phyloP scores from a whole-genome alignment of 2,797 vertebrate species.

The Labeo calbasu region DNA sequence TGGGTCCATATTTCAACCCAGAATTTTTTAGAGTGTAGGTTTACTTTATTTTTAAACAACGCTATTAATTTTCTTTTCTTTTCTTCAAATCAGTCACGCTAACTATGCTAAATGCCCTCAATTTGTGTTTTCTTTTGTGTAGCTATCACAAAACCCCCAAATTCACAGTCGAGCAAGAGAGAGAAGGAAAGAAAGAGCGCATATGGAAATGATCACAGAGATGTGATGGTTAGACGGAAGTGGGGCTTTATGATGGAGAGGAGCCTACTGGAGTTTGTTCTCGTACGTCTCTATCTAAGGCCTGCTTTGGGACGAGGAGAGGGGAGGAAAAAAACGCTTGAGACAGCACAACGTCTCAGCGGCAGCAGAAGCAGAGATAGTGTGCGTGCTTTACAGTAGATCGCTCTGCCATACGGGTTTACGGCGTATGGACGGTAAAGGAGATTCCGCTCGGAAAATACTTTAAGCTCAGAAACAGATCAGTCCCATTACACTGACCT shows the following conservation, averaged over 20 bases:
- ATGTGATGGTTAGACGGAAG: constrained; percentile 59
- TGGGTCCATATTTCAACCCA: no score
- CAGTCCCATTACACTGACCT: constrained; percentile 32
- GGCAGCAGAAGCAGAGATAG: constrained; percentile 18
- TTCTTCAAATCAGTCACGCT: background rate
- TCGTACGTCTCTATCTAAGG: constrained; percentile 21
- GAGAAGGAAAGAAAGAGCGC: constrained; percentile 7
- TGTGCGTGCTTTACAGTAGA: constrained; percentile 37
- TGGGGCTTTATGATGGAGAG: constrained; percentile 55
- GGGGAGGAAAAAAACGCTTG: constrained; percentile 28
- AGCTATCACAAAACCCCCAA: background rate
- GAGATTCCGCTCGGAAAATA: constrained; percentile 28
- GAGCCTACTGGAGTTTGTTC: constrained; percentile 40
- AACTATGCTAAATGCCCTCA: background rate
- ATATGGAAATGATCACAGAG: constrained; percentile 63
- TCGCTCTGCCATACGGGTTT: constrained; percentile 11
- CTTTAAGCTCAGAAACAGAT: constrained; percentile 47
- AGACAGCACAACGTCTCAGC: constrained; percentile 31
- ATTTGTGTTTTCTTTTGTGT: constrained; percentile 2
- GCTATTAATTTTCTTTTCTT: background rate
- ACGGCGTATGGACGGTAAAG: constrained; percentile 1
- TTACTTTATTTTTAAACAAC: background rate
- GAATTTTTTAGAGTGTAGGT: no score
- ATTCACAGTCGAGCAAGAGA: constrained; percentile 16
- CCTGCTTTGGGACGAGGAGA: constrained; percentile 17